Evolutionary conservation across 2,888 invertebrate genomes (phyloP).

Genomic region (Empis stercorea): DNA sequence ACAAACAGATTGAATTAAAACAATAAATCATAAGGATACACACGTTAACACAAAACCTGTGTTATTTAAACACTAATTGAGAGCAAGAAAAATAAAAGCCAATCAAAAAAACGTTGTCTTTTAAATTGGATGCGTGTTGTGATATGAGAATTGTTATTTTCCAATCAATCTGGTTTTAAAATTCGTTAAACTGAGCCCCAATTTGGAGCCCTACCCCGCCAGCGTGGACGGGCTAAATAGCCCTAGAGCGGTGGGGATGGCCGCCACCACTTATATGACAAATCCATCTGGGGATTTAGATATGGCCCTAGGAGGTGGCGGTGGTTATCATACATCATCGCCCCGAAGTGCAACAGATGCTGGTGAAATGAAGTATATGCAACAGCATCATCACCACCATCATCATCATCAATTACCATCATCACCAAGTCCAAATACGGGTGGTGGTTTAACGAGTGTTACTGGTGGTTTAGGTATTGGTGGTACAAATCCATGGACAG

Average conservation of each 20-base stretch:
- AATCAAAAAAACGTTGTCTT: no score
- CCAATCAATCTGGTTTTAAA: constrained; percentile 24
- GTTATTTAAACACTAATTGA: no score
- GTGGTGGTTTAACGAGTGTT: constrained; percentile 29
- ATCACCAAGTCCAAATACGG: constrained; percentile 49
- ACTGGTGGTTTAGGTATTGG: constrained; percentile 30
- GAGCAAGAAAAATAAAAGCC: no score
- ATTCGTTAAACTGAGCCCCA: constrained; percentile 40
- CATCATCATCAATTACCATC: constrained; percentile 60
- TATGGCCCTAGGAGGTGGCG: constrained; percentile 55
- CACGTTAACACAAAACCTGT: no score
- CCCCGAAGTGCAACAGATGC: constrained; percentile 76
- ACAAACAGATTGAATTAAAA: no score
- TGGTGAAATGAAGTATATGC: constrained; percentile 91
- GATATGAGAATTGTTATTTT: constrained; percentile 33
- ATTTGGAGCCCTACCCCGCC: constrained; percentile 41
- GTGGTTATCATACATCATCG: constrained; percentile 66
- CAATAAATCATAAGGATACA: no score
- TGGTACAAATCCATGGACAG: constrained; percentile 68
- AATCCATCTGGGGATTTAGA: constrained; percentile 71
- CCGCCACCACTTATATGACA: constrained; percentile 92
- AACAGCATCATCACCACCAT: constrained; percentile 70
- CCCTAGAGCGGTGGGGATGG: constrained; percentile 73
- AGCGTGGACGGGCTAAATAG: constrained; percentile 41
- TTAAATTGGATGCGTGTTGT: constrained; percentile 14